These are phyloP conservation scores for Limenitis camilla DNA, from an alignment of 2,888 invertebrate genomes.

Conservation along the genomic window DNA sequence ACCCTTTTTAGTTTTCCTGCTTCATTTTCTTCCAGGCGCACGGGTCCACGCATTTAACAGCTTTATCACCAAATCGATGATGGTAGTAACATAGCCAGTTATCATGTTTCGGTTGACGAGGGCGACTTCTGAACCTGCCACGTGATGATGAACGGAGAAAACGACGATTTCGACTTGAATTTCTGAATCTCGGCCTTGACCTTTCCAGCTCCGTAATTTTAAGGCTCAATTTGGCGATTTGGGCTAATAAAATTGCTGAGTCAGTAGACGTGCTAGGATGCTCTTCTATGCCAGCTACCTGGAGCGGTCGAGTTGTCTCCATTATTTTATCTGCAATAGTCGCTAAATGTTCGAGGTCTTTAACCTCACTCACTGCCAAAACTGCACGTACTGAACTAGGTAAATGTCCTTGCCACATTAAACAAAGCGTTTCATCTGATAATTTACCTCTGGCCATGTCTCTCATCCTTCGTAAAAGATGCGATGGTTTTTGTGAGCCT, in stretches of 20 bases:
- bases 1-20: slow-evolving; percentile 18
- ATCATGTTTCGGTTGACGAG: neutral
- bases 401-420: slow-evolving; percentile 21
- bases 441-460: slow-evolving; percentile 2
- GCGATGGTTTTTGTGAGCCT: slow-evolving; percentile 24
- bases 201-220: slow-evolving; percentile 1
- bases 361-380: slow-evolving; percentile 10
- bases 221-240: slow-evolving; percentile 5
- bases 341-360: slow-evolving; percentile 13
- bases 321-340: slow-evolving; percentile 20
- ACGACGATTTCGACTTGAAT: neutral
- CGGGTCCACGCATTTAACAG: slow-evolving; percentile 14
- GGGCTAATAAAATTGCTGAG: slow-evolving; percentile 5
- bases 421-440: slow-evolving; percentile 15
- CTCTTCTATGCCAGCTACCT: neutral
- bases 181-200: neutral
- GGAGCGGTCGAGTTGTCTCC: slow-evolving; percentile 3
- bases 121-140: neutral
- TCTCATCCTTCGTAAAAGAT: slow-evolving; percentile 25
- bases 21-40: slow-evolving; percentile 13
- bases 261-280: neutral
- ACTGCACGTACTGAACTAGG: slow-evolving; percentile 17
- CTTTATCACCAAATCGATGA: slow-evolving; percentile 6
- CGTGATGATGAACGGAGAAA: slow-evolving; percentile 2
- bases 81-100: slow-evolving; percentile 14